Percentiles rank a stretch among this genome's conserved stretches.
These are phyloP conservation scores for Loxodonta africana DNA, from an alignment of 2,113 vertebrate species.

Conservation along the genomic window DNA sequence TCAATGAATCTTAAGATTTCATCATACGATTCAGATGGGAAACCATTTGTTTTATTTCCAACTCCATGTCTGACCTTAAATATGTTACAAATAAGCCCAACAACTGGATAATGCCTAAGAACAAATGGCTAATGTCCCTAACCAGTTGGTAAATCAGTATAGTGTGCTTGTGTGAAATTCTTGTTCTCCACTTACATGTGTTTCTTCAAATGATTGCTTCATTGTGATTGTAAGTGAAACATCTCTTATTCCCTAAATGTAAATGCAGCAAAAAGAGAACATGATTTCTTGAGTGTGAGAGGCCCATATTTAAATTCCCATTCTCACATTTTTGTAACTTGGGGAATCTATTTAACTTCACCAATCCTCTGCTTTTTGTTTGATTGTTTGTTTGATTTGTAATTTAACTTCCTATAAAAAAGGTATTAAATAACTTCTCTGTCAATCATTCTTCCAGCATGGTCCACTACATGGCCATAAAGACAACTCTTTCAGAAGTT, in stretches of 20 bases:
- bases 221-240: slow-evolving; percentile 32
- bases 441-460: background rate
- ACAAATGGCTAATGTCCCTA: slow-evolving; percentile 61
- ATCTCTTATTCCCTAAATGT: background rate
- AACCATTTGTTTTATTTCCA: slow-evolving; percentile 39
- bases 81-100: slow-evolving; percentile 11
- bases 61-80: background rate
- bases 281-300: background rate
- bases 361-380: background rate
- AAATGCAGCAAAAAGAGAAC: background rate
- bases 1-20: background rate
- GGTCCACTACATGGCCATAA: background rate
- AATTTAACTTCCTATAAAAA: background rate
- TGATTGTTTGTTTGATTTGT: background rate
- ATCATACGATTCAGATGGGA: slow-evolving; percentile 13
- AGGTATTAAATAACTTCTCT: background rate
- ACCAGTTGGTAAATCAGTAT: slow-evolving; percentile 60
- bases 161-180: background rate
- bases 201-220: slow-evolving; percentile 45
- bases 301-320: background rate
- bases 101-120: slow-evolving; percentile 38
- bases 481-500: background rate
- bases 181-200: slow-evolving; percentile 20
- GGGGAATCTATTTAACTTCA: background rate
- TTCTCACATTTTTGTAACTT: background rate